Conservation (phyloP, 2,888 invertebrate genomes). For the Ferrisia virgata region DNA sequence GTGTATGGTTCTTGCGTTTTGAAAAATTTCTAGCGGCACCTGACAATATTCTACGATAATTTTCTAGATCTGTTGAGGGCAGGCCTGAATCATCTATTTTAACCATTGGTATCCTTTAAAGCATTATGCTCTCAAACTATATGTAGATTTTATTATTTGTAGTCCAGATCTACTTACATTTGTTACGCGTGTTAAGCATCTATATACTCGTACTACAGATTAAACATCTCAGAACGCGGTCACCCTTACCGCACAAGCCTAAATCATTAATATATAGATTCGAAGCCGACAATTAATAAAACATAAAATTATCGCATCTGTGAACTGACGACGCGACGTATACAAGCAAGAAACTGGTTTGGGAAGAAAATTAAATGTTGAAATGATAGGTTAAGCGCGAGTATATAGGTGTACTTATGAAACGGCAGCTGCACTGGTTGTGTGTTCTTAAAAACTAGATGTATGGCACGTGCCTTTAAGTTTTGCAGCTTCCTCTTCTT, state of each 20-base stretch:
- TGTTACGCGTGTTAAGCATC: neutral
- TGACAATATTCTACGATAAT: too few relatives aligned
- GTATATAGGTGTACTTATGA: neutral
- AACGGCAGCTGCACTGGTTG: conserved; percentile 24
- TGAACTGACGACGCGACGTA: neutral
- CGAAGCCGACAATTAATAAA: conserved; percentile 28
- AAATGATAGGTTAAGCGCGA: conserved; percentile 24
- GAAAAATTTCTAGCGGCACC: too few relatives aligned
- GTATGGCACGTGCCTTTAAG: conserved; percentile 26
- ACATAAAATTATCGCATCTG: conserved; percentile 18
- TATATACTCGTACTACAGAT: neutral
- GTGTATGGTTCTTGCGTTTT: too few relatives aligned
- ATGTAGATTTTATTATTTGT: too few relatives aligned
- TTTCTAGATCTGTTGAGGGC: too few relatives aligned
- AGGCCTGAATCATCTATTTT: too few relatives aligned
- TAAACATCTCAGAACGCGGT: neutral
- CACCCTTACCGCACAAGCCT: conserved; percentile 1
- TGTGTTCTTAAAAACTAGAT: conserved; percentile 15
- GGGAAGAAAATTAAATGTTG: conserved; percentile 21
- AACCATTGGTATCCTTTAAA: too few relatives aligned
- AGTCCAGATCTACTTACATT: neutral
- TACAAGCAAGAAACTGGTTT: conserved; percentile 25
- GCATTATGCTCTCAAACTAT: too few relatives aligned
- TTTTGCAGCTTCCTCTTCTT: conserved; percentile 23
- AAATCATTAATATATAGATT: conserved; percentile 11